Percentiles rank a stretch among this genome's conserved stretches.
Conservation (phyloP, 2,113 vertebrate genomes). For the Nansenia antarctica region DNA sequence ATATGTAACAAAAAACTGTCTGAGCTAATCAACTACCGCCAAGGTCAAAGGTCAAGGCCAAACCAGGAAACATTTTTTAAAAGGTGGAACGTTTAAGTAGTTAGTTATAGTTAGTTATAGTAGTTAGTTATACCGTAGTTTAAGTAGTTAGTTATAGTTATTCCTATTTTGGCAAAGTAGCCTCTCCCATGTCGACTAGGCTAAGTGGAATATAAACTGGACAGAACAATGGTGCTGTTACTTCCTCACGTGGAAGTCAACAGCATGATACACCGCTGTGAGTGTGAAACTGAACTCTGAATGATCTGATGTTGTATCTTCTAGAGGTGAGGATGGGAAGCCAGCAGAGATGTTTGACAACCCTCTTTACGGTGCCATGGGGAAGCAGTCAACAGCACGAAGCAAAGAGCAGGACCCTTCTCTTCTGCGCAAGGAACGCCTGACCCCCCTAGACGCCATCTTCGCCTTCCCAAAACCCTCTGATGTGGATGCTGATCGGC, state of each 20-base stretch:
- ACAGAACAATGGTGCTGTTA: not conserved
- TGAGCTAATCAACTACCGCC: too few species aligned
- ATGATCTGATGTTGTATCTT: constrained; percentile 1
- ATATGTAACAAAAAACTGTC: too few species aligned
- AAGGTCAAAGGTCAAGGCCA: too few species aligned
- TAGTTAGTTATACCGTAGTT: too few species aligned
- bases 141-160: too few species aligned
- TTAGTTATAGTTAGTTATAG: too few species aligned
- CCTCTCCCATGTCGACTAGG: too few species aligned
- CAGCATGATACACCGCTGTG: not conserved
- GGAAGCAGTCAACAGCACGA: constrained; percentile 52
- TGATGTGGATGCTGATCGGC: constrained; percentile 73
- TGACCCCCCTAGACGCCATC: constrained; percentile 52
- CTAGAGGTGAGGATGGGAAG: constrained; percentile 68
- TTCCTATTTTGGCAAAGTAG: too few species aligned
- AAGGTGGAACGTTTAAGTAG: too few species aligned
- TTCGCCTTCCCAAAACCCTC: constrained; percentile 66
- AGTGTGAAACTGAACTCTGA: not conserved
- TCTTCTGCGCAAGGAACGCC: constrained; percentile 81
- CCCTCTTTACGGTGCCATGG: constrained; percentile 87
- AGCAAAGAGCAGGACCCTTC: constrained; percentile 84
- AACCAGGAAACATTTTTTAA: too few species aligned
- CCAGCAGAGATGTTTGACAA: constrained; percentile 93
- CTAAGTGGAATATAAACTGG: not conserved
- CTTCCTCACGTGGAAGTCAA: not conserved